Conservation (phyloP, 2,888 invertebrate genomes). For the Gortyna flavago region DNA sequence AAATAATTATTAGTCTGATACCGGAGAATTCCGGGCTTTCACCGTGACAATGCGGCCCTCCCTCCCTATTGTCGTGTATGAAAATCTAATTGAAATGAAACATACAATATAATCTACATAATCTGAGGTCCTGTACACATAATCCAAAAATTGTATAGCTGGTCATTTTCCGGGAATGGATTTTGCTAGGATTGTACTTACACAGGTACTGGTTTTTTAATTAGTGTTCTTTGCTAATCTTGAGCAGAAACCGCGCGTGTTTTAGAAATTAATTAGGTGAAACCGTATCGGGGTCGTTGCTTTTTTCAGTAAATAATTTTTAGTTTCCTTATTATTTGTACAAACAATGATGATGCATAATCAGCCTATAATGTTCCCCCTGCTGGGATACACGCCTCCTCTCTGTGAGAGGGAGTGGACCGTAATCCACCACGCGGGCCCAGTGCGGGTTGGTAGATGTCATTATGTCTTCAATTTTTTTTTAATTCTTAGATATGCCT, state of each 20-base stretch:
- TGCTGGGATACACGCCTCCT: neutral
- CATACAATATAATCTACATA: slow-evolving; percentile 70
- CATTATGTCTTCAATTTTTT: neutral
- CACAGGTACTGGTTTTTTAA: slow-evolving; percentile 15
- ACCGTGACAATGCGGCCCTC: slow-evolving; percentile 73
- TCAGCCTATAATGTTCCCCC: neutral
- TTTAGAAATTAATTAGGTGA: slow-evolving; percentile 24
- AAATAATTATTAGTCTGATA: slow-evolving; percentile 80
- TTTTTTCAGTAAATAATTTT: neutral
- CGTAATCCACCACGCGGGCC: neutral
- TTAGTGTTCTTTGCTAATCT: slow-evolving; percentile 23
- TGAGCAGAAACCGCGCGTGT: slow-evolving; percentile 12
- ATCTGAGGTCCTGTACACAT: slow-evolving; percentile 60
- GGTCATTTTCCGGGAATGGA: slow-evolving; percentile 20
- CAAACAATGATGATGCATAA: neutral
- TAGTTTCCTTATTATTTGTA: neutral
- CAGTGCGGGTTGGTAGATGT: neutral
- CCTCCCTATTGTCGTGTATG: slow-evolving; percentile 74
- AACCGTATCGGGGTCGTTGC: neutral
- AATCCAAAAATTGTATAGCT: slow-evolving; percentile 36
- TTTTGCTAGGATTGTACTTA: slow-evolving; percentile 10
- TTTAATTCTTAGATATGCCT: neutral
- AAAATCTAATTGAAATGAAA: slow-evolving; percentile 78
- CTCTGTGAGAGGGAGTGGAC: neutral
- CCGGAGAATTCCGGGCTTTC: slow-evolving; percentile 71